Base-by-base conservation (phyloP, 2,888 invertebrate genomes). In the Hypercompe scribonia region DNA sequence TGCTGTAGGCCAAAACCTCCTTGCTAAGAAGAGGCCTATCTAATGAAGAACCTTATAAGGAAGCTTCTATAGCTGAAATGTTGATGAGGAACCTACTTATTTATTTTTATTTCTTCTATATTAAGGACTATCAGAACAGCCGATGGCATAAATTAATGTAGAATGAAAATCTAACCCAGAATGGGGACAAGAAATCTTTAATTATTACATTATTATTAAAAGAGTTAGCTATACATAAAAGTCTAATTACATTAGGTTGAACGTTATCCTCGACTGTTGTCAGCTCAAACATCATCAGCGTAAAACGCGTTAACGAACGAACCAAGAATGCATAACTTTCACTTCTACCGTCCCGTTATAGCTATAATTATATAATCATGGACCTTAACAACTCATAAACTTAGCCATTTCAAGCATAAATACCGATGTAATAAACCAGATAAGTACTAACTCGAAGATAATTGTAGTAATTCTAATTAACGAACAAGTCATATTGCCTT, bases 331-430 rank as follows among this genome's bases (percentile, higher is more conserved):
- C n/a, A 24, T 24, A 34, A 67, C 67, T 67, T 67, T 67, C 67
- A 67, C 67, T 67, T 67, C 33, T n/a, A 33, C 46, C 31, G 33
- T 24, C 46, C 24, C 13, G 31, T 50, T 67, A 67, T 33, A 33
- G 24, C 28, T 58, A 33, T 33, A 21, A 67, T 67, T 31, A 67
- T 50, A 46, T 24, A 67, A n/a, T 24, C 33, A 46, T 50, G 31
- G 42, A 63, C 71, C 46, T 72, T 72, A 61, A 21, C 24, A 18
- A 31, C 65, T 65, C 39, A 10, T 39, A 31, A 39, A 39, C 65
- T 65, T 28, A 65, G 65, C 18, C 65, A 28, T 65, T 28, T 39
- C 50, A 54, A 54, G 24, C 50, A n/a, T 54, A 54, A 58, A 58
- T 28, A 28, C 58, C 58, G 28, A 15, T 58, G 28, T 58, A 28